These are phyloP conservation scores for Dynastes hyllus DNA, from an alignment of 2,888 invertebrate genomes.

Conservation along the genomic window DNA sequence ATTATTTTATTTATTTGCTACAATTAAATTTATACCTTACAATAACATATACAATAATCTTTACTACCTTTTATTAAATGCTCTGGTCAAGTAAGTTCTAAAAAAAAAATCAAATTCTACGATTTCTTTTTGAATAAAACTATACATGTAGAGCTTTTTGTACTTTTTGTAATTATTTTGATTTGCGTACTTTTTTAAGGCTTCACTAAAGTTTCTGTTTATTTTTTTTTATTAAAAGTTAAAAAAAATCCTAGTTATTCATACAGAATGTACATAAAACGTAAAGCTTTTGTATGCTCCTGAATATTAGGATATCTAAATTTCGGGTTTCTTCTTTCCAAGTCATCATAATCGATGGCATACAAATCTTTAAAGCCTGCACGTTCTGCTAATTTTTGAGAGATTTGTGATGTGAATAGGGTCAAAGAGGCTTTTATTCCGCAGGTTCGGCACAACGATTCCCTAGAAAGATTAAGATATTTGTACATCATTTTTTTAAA, in stretches of 20 bases:
- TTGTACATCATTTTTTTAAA: neutral
- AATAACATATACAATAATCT: no score
- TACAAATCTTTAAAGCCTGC: slow-evolving; percentile 71
- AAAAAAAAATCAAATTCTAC: no score
- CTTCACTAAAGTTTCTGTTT: neutral
- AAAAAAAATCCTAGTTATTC: slow-evolving; percentile 21
- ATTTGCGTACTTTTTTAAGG: no score
- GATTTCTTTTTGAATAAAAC: no score
- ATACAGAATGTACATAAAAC: slow-evolving; percentile 49
- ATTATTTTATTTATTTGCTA: no score
- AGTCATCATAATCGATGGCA: slow-evolving; percentile 71
- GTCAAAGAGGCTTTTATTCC: slow-evolving; percentile 72
- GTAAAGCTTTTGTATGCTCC: slow-evolving; percentile 53
- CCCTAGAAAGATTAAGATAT: slow-evolving; percentile 62
- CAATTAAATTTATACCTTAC: no score
- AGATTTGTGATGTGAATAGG: slow-evolving; percentile 73
- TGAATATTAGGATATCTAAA: slow-evolving; percentile 56
- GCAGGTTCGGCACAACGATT: slow-evolving; percentile 73
- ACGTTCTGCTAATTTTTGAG: slow-evolving; percentile 73
- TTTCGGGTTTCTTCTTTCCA: slow-evolving; percentile 64
- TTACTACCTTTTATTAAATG: no score
- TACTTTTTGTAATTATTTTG: no score
- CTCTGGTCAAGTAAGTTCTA: no score
- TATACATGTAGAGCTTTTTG: no score
- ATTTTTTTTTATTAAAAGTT: neutral